Base-by-base conservation (phyloP, 2,888 invertebrate genomes). In the Podotricha telesiphe region DNA sequence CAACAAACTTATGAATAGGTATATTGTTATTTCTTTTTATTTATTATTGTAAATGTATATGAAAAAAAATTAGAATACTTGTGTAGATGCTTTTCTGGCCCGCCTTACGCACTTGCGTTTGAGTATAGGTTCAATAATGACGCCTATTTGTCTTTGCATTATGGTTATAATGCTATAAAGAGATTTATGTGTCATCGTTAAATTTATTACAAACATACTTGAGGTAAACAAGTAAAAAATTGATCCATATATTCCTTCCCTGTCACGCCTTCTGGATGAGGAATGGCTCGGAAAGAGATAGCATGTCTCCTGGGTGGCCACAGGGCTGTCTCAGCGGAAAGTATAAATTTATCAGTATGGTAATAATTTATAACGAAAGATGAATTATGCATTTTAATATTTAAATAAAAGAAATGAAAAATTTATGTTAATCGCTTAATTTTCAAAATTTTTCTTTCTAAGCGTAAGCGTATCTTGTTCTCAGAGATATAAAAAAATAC, bases 231-330 rank as follows among this genome's bases (percentile, higher is more conserved):
- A 74, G 77, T 82, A 79, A 81, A 83, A 82, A 84, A 82, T 80
- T 78, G 62, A 65, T 68, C 61, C 53, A 62, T 40, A 65, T 47
- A 51, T 66, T 68, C 62, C 65, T 37, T 81, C 77, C 81, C 79
- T 76, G 79, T 81, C 80, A 78, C 72, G 67, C 78, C 78, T 78
- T 71, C 76, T 5, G 76, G 76, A 74, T 62, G 70, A 80, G 81
- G 80, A 80, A 80, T 82, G 78, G 68, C 81, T 78, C 80, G 61
- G 79, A 80, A 78, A 51, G 81, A 78, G 79, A 78, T 22, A 72
- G 75, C 50, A 64, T 19, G 67, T 69, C 83, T 64, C 80, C 78
- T 87, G 88, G 89, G 89, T 89, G 89, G 89, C 81, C 85, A 69
- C 70, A 64, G 62, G 50, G 62, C 37, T 62, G 62, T 48, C 62